Conservation (phyloP, 2,113 vertebrate species). For the Antechinus stuartii region DNA sequence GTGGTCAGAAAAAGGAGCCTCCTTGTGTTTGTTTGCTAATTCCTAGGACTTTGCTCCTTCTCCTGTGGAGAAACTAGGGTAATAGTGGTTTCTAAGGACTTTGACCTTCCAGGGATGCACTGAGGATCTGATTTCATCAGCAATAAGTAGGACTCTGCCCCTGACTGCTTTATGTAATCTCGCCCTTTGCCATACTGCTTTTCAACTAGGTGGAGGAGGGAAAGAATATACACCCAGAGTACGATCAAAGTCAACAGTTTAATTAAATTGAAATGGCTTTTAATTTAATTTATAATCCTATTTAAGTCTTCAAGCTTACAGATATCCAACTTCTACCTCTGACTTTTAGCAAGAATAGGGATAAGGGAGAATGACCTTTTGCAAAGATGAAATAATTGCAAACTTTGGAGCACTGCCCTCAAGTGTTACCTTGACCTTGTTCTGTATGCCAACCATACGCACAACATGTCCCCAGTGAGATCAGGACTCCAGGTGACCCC, state of each 20-base stretch:
- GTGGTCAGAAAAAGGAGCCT: neutral
- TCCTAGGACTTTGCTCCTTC: neutral
- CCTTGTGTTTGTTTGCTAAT: neutral
- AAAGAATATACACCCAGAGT: neutral
- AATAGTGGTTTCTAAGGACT: neutral
- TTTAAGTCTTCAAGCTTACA: conserved; percentile 1
- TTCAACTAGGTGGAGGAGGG: conserved; percentile 19
- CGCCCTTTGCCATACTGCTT: neutral
- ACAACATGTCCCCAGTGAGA: neutral
- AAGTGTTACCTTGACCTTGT: too few relatives aligned
- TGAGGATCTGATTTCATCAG: neutral
- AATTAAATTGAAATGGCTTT: conserved; percentile 11
- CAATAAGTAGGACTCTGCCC: neutral
- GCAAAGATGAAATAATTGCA: neutral
- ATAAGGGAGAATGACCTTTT: neutral
- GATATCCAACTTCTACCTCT: neutral
- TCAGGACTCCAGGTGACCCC: neutral
- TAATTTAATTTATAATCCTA: conserved; percentile 39
- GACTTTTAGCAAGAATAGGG: neutral
- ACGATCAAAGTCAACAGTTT: neutral
- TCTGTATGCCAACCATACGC: neutral
- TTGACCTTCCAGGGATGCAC: neutral
- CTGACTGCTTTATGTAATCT: neutral
- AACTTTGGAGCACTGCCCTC: neutral
- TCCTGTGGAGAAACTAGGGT: neutral